A percentile compares a stretch with the other conserved stretches of the same genome.
Evolutionary conservation across 2,797 vertebrate genomes (phyloP).

Genomic region (Cercopithecus hamlyni): DNA sequence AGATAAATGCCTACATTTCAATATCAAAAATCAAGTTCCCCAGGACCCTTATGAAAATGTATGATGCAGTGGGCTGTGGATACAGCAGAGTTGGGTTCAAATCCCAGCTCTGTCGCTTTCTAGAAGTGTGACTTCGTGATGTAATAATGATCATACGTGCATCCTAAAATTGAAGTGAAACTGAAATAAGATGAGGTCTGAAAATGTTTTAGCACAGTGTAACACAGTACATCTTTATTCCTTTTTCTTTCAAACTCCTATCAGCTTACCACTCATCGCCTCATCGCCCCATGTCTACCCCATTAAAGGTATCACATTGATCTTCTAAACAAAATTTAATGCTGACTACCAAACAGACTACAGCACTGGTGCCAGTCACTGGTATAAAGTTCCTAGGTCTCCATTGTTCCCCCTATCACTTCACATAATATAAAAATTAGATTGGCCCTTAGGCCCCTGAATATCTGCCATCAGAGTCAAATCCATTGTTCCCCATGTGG

Average conservation of each 20-base stretch:
- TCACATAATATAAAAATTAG: background rate
- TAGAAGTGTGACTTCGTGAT: background rate
- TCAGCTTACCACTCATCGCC: background rate
- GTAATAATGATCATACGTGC: background rate
- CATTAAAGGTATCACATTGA: background rate
- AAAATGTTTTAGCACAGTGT: constrained; percentile 23
- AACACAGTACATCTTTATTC: background rate
- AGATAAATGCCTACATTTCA: background rate
- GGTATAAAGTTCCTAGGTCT: background rate
- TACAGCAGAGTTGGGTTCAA: constrained; percentile 21
- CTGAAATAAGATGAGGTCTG: background rate
- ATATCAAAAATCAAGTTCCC: background rate
- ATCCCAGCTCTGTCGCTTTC: background rate
- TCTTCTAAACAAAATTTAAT: constrained; percentile 19
- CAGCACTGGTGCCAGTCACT: background rate
- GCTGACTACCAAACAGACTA: background rate
- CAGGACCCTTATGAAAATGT: background rate
- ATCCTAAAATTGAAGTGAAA: background rate
- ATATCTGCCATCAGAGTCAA: background rate
- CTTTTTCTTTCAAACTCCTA: background rate
- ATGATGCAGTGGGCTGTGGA: background rate
- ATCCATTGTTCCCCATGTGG: background rate
- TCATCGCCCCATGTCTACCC: background rate
- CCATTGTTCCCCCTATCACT: background rate
- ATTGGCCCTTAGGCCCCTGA: background rate